Percentiles rank a stretch among this genome's conserved stretches.
phyloP scores from a whole-genome alignment of 2,797 vertebrate genomes.

The Anabacerthia variegaticeps region DNA sequence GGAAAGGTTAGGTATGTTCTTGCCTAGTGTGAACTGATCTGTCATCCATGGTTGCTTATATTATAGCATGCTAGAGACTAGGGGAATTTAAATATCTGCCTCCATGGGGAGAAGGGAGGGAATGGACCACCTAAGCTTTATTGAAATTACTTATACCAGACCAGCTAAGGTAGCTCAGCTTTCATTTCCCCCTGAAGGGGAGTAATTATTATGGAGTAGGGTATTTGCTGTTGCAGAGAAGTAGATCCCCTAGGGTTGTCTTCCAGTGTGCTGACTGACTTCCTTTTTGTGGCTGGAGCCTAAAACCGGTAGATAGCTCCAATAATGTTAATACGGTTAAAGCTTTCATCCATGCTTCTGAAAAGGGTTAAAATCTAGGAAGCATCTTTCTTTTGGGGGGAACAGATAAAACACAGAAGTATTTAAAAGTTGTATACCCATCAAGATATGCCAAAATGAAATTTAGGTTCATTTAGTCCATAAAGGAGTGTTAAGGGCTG shows the following conservation, averaged over 20 bases:
- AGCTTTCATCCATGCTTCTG: neutral
- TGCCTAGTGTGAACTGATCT: conserved; percentile 28
- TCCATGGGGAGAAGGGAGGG: neutral
- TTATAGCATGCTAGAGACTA: neutral
- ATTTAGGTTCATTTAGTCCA: neutral
- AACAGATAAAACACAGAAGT: neutral
- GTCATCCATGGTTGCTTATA: conserved; percentile 22
- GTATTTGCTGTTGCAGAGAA: neutral
- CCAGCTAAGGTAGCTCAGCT: neutral
- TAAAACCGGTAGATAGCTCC: neutral
- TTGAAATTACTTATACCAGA: neutral
- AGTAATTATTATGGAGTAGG: conserved; percentile 9
- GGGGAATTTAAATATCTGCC: conserved; percentile 11
- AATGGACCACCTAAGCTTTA: neutral
- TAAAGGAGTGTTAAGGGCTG: neutral
- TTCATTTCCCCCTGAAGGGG: neutral
- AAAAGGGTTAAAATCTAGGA: neutral
- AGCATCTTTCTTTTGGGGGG: neutral
- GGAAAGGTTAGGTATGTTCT: conserved; percentile 39
- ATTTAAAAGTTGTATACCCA: neutral
- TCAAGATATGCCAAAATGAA: neutral
- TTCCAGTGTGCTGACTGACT: neutral
- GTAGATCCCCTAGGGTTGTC: neutral
- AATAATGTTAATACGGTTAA: neutral
- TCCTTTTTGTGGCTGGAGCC: neutral